Evolutionary conservation across 2,113 vertebrate genomes (phyloP).

Genomic region (Syrrhaptes paradoxus): DNA sequence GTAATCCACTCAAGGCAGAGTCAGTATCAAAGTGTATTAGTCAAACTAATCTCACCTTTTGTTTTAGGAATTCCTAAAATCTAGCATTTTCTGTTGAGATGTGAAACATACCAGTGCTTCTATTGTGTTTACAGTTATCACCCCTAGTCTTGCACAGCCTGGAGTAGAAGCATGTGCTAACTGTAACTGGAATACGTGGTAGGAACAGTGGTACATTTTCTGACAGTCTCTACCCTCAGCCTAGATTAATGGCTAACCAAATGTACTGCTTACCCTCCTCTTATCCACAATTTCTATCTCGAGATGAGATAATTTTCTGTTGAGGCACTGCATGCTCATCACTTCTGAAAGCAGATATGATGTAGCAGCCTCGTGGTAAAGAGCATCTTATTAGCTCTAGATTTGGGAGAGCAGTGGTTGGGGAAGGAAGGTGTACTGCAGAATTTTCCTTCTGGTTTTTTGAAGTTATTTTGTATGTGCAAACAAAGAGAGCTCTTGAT

Average conservation of each 20-base stretch:
- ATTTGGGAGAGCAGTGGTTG: neutral
- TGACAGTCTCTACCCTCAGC: neutral
- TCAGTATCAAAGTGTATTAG: neutral
- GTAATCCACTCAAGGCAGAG: neutral
- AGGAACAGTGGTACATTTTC: neutral
- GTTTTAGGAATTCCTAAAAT: neutral
- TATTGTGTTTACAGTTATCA: neutral
- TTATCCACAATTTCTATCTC: neutral
- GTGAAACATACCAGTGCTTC: neutral
- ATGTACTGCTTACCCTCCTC: neutral
- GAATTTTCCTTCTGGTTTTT: neutral
- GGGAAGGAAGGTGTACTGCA: neutral
- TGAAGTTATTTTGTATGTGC: neutral
- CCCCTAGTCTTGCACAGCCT: neutral
- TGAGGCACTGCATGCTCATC: neutral
- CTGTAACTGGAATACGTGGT: neutral
- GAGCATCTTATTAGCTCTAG: neutral
- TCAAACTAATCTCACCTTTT: neutral
- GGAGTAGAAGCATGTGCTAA: neutral
- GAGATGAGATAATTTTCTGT: neutral
- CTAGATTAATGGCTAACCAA: neutral
- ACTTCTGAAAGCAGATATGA: neutral
- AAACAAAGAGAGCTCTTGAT: neutral
- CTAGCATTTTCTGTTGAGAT: neutral
- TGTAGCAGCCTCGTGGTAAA: neutral